Evolutionary conservation across 2,888 invertebrate genomes (phyloP).

Genomic region (Allacma fusca): DNA sequence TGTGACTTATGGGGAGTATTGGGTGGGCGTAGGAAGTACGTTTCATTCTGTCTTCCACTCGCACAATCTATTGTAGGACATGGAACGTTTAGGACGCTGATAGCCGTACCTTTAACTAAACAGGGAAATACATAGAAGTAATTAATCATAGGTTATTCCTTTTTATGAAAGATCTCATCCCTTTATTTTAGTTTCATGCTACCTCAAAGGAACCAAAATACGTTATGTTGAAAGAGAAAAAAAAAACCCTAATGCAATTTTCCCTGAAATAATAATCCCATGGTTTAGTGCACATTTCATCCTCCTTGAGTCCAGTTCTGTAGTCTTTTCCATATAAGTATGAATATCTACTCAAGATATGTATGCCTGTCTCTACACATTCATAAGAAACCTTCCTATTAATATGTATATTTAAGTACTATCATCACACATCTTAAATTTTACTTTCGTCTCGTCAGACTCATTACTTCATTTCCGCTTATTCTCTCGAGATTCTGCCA

Average conservation of each 20-base stretch:
- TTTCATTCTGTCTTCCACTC: no score
- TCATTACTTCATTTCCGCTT: no score
- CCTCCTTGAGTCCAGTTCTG: not conserved
- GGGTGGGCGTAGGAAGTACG: not conserved
- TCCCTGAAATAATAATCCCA: not conserved
- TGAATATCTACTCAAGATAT: no score
- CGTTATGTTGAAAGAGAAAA: not conserved
- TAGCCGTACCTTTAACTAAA: not conserved
- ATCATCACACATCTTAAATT: no score
- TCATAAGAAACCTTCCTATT: no score
- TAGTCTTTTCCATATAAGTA: no score
- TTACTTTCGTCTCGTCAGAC: no score
- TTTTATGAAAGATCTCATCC: not conserved
- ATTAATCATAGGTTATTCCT: constrained; percentile 7
- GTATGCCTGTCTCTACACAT: no score
- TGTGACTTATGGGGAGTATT: not conserved
- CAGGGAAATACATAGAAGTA: not conserved
- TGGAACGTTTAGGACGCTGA: no score
- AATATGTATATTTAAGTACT: no score
- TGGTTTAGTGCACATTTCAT: constrained; percentile 4
- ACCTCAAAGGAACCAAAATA: not conserved
- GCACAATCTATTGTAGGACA: no score
- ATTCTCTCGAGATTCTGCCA: no score
- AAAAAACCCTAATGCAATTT: not conserved
- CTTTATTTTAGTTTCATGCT: not conserved